phyloP scores from a whole-genome alignment of 2,888 invertebrate genomes.

The Heteromurus nitidus region DNA sequence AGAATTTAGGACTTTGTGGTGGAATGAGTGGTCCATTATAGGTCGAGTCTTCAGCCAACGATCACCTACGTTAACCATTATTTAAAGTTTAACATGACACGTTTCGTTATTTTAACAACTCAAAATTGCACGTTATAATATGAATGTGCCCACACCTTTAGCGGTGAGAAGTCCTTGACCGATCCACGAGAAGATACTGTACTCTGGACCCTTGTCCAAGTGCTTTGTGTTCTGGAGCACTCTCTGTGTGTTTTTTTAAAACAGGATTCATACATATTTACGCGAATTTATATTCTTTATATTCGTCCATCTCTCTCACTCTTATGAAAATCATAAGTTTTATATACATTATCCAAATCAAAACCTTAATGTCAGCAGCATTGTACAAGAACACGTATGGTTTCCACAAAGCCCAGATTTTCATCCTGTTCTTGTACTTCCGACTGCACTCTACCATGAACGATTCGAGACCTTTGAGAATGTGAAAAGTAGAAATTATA shows the following conservation, averaged over 20 bases:
- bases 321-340: background rate
- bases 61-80: background rate
- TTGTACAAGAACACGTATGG: constrained; percentile 14
- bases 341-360: background rate
- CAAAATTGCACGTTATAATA: background rate
- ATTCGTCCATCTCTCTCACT: too few relatives aligned
- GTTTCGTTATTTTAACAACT: background rate
- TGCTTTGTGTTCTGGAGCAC: constrained; percentile 10
- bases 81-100: background rate
- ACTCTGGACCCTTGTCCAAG: constrained; percentile 20
- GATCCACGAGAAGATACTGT: constrained; percentile 25
- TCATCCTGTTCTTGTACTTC: constrained; percentile 8
- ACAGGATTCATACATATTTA: too few relatives aligned
- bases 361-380: constrained; percentile 1
- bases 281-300: too few relatives aligned
- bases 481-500: background rate
- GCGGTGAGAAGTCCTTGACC: constrained; percentile 32
- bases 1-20: background rate
- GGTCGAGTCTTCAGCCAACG: constrained; percentile 27
- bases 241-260: too few relatives aligned
- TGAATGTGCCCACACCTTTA: background rate
- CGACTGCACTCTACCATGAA: constrained; percentile 7
- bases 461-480: constrained; percentile 8
- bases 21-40: constrained; percentile 16
- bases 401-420: constrained; percentile 20